A percentile compares a stretch with the other conserved stretches of the same genome.
Evolutionary conservation across 2,113 vertebrate genomes (phyloP).

Genomic region (Pagrus major): DNA sequence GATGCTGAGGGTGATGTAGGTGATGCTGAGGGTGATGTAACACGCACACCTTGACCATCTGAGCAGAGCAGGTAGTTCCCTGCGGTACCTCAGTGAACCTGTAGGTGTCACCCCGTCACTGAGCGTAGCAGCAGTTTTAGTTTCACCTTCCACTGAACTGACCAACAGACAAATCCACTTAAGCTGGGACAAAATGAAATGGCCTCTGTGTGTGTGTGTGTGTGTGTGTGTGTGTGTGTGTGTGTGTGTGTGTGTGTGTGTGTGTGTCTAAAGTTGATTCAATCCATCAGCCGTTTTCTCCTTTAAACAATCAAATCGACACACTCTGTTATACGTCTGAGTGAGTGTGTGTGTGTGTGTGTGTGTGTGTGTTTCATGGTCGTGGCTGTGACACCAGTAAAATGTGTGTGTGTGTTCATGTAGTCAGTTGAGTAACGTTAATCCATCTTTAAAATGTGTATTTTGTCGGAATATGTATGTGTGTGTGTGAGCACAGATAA

Average conservation of each 20-base stretch:
- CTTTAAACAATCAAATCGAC: slow-evolving; percentile 32
- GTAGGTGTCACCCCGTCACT: slow-evolving; percentile 44
- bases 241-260: slow-evolving; percentile 29
- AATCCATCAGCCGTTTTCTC: slow-evolving; percentile 29
- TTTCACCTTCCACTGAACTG: slow-evolving; percentile 51
- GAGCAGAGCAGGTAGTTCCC: accelerated
- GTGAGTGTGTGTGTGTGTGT: not conserved
- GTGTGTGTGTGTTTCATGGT: not conserved
- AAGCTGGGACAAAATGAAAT: slow-evolving; percentile 48
- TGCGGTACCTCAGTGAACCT: slow-evolving; percentile 10
- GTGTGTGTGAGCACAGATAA: slow-evolving; percentile 2
- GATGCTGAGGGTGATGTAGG: too few relatives aligned
- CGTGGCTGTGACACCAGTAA: slow-evolving; percentile 1
- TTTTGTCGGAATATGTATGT: slow-evolving; percentile 26
- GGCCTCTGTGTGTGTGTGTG: slow-evolving; percentile 13
- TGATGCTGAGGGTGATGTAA: too few relatives aligned
- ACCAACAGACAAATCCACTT: slow-evolving; percentile 46
- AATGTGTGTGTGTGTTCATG: not conserved
- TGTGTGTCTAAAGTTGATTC: slow-evolving; percentile 14
- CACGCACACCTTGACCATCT: not conserved
- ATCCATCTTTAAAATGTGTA: slow-evolving; percentile 24
- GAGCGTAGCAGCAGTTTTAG: not conserved
- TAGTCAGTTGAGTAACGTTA: slow-evolving; percentile 7
- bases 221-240: slow-evolving; percentile 26
- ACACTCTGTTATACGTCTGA: too few relatives aligned